phyloP scores from a whole-genome alignment of 2,888 invertebrate species.

The Steinernema carpocapsae region DNA sequence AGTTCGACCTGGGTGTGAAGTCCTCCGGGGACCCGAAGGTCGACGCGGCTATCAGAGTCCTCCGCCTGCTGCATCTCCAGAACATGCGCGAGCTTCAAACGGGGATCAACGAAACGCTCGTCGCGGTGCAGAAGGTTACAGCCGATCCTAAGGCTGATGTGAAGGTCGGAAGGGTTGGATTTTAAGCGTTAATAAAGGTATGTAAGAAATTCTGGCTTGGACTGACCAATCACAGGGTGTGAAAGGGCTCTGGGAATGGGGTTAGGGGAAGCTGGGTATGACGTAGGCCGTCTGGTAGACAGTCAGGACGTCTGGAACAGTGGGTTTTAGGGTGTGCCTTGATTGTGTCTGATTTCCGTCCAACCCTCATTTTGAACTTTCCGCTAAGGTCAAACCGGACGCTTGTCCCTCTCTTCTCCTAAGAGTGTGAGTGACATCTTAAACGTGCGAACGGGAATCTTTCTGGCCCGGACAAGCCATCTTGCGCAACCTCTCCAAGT shows the following conservation, averaged over 20 bases:
- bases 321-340: too few relatives aligned
- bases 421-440: background rate
- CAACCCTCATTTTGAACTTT: too few relatives aligned
- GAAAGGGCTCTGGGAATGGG: too few relatives aligned
- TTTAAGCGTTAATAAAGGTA: slow-evolving; percentile 39
- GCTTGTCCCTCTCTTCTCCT: too few relatives aligned
- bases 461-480: slow-evolving; percentile 24
- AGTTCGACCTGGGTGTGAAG: slow-evolving; percentile 26
- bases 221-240: background rate
- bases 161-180: slow-evolving; percentile 45
- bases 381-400: too few relatives aligned
- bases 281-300: too few relatives aligned
- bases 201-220: background rate
- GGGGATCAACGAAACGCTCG: slow-evolving; percentile 87
- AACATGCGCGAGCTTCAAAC: slow-evolving; percentile 46
- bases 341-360: too few relatives aligned
- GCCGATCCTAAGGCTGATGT: slow-evolving; percentile 52
- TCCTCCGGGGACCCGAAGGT: slow-evolving; percentile 74
- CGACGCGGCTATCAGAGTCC: slow-evolving; percentile 79
- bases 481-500: slow-evolving; percentile 5
- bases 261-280: too few relatives aligned
- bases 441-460: slow-evolving; percentile 25
- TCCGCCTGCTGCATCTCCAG: slow-evolving; percentile 82
- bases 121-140: slow-evolving; percentile 87
- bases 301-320: too few relatives aligned